A percentile compares a stretch with the other conserved stretches of the same genome.
phyloP scores from a whole-genome alignment of 2,888 invertebrate species.

The Watsonalla binaria region DNA sequence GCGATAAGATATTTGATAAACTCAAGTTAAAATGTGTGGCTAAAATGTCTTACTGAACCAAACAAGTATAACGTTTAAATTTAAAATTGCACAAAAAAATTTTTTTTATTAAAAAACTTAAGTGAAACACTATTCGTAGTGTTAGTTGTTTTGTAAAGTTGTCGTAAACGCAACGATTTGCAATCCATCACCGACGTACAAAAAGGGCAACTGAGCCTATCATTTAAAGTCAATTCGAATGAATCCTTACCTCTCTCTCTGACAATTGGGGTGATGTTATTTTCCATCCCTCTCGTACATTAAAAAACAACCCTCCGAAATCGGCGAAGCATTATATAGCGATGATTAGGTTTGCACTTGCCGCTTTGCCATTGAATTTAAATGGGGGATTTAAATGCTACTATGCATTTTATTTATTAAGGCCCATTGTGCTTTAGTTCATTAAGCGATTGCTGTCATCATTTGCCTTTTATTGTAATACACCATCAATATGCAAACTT shows the following conservation, averaged over 20 bases:
- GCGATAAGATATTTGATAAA: not conserved
- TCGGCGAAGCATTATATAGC: constrained; percentile 74
- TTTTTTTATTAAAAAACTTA: constrained; percentile 8
- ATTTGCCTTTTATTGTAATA: constrained; percentile 35
- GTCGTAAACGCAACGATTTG: constrained; percentile 57
- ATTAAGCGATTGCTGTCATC: constrained; percentile 65
- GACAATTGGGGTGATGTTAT: constrained; percentile 16
- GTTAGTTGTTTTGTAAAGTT: constrained; percentile 23
- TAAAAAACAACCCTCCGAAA: constrained; percentile 61
- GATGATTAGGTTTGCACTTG: constrained; percentile 77
- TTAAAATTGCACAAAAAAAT: too few species aligned
- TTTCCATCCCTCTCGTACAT: constrained; percentile 35
- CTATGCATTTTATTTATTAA: constrained; percentile 72
- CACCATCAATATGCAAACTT: constrained; percentile 17
- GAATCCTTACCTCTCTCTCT: constrained; percentile 47
- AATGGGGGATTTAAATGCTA: constrained; percentile 74
- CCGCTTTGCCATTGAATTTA: constrained; percentile 73
- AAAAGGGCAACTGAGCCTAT: constrained; percentile 64
- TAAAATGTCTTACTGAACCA: too few species aligned
- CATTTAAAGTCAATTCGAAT: constrained; percentile 77
- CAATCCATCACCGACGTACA: constrained; percentile 70
- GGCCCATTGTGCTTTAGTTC: constrained; percentile 66
- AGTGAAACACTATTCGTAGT: constrained; percentile 11
- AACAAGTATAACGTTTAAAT: too few species aligned
- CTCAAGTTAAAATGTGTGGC: too few species aligned